Evolutionary conservation across 2,797 vertebrate genomes (phyloP).

Genomic region (Micrastur ruficollis): DNA sequence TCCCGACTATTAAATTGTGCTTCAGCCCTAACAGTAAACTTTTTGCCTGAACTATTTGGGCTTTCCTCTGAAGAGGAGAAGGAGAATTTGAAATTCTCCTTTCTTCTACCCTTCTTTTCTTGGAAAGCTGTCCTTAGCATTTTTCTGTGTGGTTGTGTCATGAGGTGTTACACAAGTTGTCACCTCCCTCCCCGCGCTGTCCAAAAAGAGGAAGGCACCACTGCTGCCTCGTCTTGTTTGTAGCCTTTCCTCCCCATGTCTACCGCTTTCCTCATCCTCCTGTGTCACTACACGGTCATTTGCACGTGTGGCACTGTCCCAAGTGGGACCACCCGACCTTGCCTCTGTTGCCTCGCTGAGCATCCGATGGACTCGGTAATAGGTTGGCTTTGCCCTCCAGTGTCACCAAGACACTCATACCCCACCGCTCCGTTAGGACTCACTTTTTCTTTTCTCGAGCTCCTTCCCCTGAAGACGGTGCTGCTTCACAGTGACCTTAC

Average conservation of each 20-base stretch:
- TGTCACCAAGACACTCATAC: background rate
- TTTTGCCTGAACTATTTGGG: background rate
- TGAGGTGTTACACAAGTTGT: background rate
- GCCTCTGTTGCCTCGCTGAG: background rate
- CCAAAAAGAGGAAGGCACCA: background rate
- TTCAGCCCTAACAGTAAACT: background rate
- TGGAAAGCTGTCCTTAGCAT: background rate
- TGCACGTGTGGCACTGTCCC: background rate
- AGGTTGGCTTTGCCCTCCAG: rapidly evolving
- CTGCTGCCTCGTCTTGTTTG: background rate
- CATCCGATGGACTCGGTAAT: background rate
- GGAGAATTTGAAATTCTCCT: background rate
- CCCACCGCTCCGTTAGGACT: background rate
- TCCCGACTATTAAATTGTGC: background rate
- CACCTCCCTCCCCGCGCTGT: background rate
- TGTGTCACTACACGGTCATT: background rate
- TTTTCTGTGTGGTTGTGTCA: background rate
- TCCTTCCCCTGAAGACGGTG: background rate
- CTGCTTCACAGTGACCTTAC: background rate
- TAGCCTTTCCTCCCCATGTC: background rate
- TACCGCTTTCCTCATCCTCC: background rate
- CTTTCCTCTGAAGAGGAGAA: background rate
- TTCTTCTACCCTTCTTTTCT: background rate
- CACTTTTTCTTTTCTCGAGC: background rate
- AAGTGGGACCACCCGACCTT: background rate